Evolutionary conservation across 2,797 vertebrate species (phyloP).

Genomic region (Acrocephalus scirpaceus): DNA sequence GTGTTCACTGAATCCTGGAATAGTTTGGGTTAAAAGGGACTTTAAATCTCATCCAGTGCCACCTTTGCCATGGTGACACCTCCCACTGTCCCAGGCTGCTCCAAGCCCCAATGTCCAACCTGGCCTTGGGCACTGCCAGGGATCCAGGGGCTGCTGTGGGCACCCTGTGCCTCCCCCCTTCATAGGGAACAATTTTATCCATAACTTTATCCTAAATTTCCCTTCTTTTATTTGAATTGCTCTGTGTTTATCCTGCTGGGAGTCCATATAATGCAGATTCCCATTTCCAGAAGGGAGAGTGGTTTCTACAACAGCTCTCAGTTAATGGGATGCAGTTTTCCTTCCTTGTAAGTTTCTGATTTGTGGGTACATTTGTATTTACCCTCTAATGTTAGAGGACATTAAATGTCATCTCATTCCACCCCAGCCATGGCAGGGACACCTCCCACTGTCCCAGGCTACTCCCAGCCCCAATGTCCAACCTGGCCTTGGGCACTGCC

Average conservation of each 20-base stretch:
- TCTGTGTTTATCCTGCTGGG: no score
- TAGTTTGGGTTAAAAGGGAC: neutral
- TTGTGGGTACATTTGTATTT: neutral
- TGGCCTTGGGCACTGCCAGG: neutral
- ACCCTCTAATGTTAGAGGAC: no score
- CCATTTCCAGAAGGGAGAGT: neutral
- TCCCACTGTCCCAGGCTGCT: neutral
- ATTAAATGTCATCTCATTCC: neutral
- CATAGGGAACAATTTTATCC: neutral
- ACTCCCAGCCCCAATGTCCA: neutral
- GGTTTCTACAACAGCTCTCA: neutral
- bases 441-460: accelerated
- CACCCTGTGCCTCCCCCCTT: neutral
- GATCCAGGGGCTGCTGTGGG: neutral
- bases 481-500: neutral
- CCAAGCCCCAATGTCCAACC: neutral
- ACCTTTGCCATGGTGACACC: neutral
- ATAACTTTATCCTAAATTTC: no score
- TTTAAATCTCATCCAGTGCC: accelerated
- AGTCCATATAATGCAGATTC: no score
- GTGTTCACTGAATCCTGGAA: neutral
- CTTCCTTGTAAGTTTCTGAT: neutral
- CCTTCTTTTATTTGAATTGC: no score
- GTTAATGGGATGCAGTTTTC: neutral
- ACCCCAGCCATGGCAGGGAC: neutral